Percentiles rank a stretch among this genome's conserved stretches.
Evolutionary conservation across 2,888 invertebrate species (phyloP).

Genomic region (Eristalis arbustorum): DNA sequence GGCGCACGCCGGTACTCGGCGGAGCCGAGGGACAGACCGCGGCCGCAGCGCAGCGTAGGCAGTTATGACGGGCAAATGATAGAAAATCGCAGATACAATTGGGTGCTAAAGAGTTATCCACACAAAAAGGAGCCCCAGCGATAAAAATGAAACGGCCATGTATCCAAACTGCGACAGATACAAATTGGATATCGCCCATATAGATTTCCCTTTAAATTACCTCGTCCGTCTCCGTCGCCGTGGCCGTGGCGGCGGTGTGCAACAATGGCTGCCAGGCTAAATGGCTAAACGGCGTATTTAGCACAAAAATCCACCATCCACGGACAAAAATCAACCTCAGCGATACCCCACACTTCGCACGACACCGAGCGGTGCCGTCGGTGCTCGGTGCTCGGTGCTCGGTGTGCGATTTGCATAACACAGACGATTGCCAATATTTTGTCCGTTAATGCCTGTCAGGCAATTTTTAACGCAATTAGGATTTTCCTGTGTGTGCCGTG

Average conservation of each 20-base stretch:
- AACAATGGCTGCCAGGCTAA: slow-evolving; percentile 39
- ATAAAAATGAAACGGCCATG: background rate
- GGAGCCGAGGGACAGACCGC: background rate
- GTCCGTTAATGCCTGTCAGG: slow-evolving; percentile 69
- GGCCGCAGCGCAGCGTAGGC: slow-evolving; percentile 26
- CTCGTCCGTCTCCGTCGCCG: background rate
- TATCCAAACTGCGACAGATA: slow-evolving; percentile 63
- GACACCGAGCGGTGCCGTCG: background rate
- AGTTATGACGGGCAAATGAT: slow-evolving; percentile 67
- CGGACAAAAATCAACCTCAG: slow-evolving; percentile 27
- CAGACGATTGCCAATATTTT: slow-evolving; percentile 67
- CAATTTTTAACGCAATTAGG: slow-evolving; percentile 70
- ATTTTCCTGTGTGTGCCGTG: slow-evolving; percentile 55
- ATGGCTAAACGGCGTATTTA: slow-evolving; percentile 56
- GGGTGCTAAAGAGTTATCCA: slow-evolving; percentile 67
- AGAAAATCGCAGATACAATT: slow-evolving; percentile 68
- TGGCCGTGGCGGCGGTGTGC: background rate
- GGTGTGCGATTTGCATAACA: slow-evolving; percentile 60
- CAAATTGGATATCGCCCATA: slow-evolving; percentile 69
- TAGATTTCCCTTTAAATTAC: slow-evolving; percentile 67
- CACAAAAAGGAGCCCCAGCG: background rate
- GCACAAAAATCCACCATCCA: slow-evolving; percentile 44
- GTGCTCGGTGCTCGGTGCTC: background rate
- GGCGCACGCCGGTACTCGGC: slow-evolving; percentile 14
- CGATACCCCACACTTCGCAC: slow-evolving; percentile 5